Conservation (phyloP, 2,797 vertebrate genomes). For the Stomatorhinus walkeri region DNA sequence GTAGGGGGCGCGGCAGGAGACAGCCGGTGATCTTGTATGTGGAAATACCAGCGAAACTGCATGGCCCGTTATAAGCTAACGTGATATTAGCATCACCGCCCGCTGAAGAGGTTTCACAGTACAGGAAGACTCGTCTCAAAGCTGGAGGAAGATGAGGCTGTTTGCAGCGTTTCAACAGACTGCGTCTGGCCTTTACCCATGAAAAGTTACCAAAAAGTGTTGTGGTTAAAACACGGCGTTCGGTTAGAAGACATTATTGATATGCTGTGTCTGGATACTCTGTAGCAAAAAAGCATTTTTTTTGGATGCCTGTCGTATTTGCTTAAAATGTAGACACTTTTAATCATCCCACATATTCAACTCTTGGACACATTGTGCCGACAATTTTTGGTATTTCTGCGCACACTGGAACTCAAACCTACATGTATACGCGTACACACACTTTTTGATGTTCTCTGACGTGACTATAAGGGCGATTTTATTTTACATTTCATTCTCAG, state of each 20-base stretch:
- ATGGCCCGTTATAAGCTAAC: constrained; percentile 31
- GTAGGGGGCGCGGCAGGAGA: constrained; percentile 20
- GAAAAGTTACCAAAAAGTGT: constrained; percentile 8
- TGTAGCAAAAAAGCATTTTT: constrained; percentile 1
- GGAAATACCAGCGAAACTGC: constrained; percentile 39
- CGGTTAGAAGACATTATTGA: background rate
- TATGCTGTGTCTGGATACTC: background rate
- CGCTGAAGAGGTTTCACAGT: constrained; percentile 26
- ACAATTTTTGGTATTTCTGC: background rate
- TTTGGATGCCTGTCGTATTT: background rate
- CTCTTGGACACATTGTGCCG: constrained; percentile 11
- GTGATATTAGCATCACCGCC: constrained; percentile 34
- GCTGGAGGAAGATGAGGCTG: background rate
- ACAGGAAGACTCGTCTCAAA: background rate
- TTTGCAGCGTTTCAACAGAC: background rate
- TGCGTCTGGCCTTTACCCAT: background rate
- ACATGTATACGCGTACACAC: background rate
- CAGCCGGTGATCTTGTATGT: constrained; percentile 35
- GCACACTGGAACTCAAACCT: background rate
- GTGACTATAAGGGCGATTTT: background rate
- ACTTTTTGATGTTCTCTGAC: background rate
- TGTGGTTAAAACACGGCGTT: background rate
- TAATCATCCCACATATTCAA: constrained; percentile 21
- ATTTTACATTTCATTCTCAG: background rate
- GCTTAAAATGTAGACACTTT: background rate